phyloP scores from a whole-genome alignment of 2,888 invertebrate species.

The Drosophila melanosoma region DNA sequence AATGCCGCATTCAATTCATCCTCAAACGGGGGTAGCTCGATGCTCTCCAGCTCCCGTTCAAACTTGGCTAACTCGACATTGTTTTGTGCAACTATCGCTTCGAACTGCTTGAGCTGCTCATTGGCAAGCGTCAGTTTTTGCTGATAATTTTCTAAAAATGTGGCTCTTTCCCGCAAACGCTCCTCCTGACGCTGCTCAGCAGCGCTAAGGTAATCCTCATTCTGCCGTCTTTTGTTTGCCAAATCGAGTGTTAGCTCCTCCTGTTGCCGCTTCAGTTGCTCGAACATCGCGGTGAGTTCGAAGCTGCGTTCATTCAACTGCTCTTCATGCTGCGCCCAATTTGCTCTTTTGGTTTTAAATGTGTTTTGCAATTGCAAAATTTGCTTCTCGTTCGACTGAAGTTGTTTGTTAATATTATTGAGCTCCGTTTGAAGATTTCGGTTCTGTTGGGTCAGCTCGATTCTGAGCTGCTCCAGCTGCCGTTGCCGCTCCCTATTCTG shows the following conservation, averaged over 20 bases:
- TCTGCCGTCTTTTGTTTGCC: conserved; percentile 23
- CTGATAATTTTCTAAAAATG: conserved; percentile 17
- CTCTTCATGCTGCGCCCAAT: conserved; percentile 28
- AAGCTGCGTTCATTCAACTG: conserved; percentile 32
- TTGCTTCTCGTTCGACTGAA: conserved; percentile 33
- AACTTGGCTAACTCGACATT: conserved; percentile 11
- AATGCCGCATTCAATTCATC: conserved; percentile 6
- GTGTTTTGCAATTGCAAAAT: conserved; percentile 36
- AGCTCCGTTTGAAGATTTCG: conserved; percentile 19
- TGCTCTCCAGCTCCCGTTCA: conserved; percentile 11
- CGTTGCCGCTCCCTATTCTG: conserved; percentile 37
- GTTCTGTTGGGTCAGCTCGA: conserved; percentile 19
- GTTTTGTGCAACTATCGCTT: background rate
- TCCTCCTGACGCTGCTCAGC: conserved; percentile 57
- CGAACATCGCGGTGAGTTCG: conserved; percentile 18
- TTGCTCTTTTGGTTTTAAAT: conserved; percentile 24
- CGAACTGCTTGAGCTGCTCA: conserved; percentile 24
- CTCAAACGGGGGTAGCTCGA: conserved; percentile 19
- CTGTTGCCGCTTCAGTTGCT: conserved; percentile 24
- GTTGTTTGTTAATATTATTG: conserved; percentile 15
- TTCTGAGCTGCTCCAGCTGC: conserved; percentile 35
- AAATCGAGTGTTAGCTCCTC: conserved; percentile 19
- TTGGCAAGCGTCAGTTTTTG: conserved; percentile 22
- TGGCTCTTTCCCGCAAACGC: conserved; percentile 11
- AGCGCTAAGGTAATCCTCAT: conserved; percentile 48